A percentile compares a stretch with the other conserved stretches of the same genome.
These are phyloP conservation scores for Encarsia formosa DNA, from an alignment of 2,888 invertebrate genomes.

Conservation along the genomic window DNA sequence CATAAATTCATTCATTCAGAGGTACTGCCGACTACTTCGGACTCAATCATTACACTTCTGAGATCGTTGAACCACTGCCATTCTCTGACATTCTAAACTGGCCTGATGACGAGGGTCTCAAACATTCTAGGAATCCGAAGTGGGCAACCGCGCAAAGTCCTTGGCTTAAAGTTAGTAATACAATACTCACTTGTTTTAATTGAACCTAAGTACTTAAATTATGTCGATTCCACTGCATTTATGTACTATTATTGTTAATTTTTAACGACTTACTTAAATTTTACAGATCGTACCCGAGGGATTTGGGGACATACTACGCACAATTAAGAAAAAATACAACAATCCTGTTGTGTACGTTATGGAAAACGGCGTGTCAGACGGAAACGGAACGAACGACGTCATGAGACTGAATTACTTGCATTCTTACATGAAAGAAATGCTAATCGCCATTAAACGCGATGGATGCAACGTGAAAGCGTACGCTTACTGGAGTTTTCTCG, in stretches of 20 bases:
- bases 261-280: background rate
- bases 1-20: no score
- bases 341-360: constrained; percentile 44
- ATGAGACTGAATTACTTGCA: constrained; percentile 40
- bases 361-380: constrained; percentile 47
- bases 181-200: background rate
- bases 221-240: background rate
- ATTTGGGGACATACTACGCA: constrained; percentile 45
- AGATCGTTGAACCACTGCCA: constrained; percentile 27
- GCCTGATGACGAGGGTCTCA: constrained; percentile 21
- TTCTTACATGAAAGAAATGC: constrained; percentile 51
- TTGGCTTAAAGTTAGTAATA: constrained; percentile 18
- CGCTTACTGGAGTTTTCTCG: constrained; percentile 62
- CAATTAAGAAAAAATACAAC: constrained; percentile 43
- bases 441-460: constrained; percentile 51
- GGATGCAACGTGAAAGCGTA: constrained; percentile 56
- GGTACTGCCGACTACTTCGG: constrained; percentile 40
- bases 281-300: constrained; percentile 49
- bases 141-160: constrained; percentile 63
- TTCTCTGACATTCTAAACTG: background rate
- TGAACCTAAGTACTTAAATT: background rate
- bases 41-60: constrained; percentile 40
- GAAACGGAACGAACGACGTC: constrained; percentile 33
- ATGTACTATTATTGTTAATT: background rate
- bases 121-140: constrained; percentile 54